Base-by-base conservation (phyloP, 2,888 invertebrate genomes). In the Calameuta filiformis region DNA sequence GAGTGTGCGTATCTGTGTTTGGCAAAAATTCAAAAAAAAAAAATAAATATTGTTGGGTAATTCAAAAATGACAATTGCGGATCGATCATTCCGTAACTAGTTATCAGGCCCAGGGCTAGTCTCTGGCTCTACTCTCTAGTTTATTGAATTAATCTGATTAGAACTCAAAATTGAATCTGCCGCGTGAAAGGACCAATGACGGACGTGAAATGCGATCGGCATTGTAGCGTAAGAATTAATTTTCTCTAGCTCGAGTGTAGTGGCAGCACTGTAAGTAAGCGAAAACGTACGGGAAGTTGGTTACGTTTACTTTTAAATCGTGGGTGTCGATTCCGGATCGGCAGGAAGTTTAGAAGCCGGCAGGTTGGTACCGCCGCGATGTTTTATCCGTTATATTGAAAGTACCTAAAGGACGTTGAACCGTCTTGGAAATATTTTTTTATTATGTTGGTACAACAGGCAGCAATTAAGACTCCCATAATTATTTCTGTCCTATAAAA, bases 131-230 rank as follows among this genome's bases (percentile, higher is more conserved):
- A 15, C 40, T 40, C 40, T 40, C 40, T 40, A 30, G 33, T 69
- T 69, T 69, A 33, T 69, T 33, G 33, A 35, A 30, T 30, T 35
- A 35, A 73, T 35, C 34, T 35, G 73, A 35, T 71, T 35, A 35
- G 35, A 73, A 35, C n/a, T 73, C 73, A 73, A 69, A 69, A 69
- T 69, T 69, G 69, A 69, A 69, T 69, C 69, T 31, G 69, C 33
- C 69, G 69, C 69, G 69, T 69, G 69, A 69, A 69, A 69, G 69
- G 69, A 69, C 9, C 69, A 33, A 33, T 69, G 30, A 31, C 15
- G 69, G 31, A 69, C 69, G 69, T 30, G 69, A 33, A 69, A 33
- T 30, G 30, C 69, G 69, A 69, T 69, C 69, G 69, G 69, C 69
- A 69, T 69, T 69, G 69, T 69, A 69, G 69, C 69, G 69, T 33